Evolutionary conservation across 2,797 vertebrate genomes (phyloP), one percentile per base, ranked within the genome.

Genomic region (Crocidura indochinensis): DNA sequence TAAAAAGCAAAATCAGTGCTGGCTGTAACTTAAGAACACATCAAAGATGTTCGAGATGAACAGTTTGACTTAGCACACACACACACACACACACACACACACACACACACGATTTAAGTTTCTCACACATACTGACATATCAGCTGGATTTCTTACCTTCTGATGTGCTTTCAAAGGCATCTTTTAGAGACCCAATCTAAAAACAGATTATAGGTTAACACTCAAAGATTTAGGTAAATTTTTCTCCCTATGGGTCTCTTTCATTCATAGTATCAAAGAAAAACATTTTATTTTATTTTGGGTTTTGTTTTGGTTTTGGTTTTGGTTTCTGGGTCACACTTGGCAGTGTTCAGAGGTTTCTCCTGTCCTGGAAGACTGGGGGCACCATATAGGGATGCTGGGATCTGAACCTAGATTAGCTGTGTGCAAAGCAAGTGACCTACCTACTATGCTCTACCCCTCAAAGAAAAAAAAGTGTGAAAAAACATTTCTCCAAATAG

Each of bases 151-250:
- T 92, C 94, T 98, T 98, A 98, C 98, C 98, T 97, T 97, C 91
- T 95, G 97, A 97, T 73, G 97, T 97, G 67, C 97, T 96, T 93
- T 97, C 96, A 84, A 47, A 90, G 75, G 81, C 93, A 96, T 97
- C 96, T 95, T 96, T 97, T 46, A 97, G 92, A 87, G 87, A 94
- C 81, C 97, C 97, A 88, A 95, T 31, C 98, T 98, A 95, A 97
- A 97, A 94, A 0, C 97, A 44, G 91, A 89, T 94, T 46, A 83
- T 2, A 81, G 49, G 84, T 49, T 46, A 97, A 95, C 95, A 80
- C 27, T 29, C 49, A 74, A 90, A 47, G 10, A 51, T 92, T 88
- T 78, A 91, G 73, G 47, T 27, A 51, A 20, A 60, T 76, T 92
- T 84, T 71, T 51, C 69, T 74, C 14, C 2, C 72, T 80, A 51